phyloP scores from a whole-genome alignment of 2,888 invertebrate species.

The Tetrapedia diversipes region DNA sequence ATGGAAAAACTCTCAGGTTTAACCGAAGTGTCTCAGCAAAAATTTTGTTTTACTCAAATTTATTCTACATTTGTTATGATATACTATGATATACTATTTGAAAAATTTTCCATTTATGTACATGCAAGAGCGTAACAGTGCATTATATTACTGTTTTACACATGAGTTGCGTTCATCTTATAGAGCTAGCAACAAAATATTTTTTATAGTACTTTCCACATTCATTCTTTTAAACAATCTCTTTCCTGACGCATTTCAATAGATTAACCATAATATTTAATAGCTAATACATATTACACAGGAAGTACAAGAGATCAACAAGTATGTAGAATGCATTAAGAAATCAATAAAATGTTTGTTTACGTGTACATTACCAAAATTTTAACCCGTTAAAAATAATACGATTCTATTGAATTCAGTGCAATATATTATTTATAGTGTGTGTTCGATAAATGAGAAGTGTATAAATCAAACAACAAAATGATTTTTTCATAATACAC shows the following conservation, averaged over 20 bases:
- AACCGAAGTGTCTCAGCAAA: constrained; percentile 52
- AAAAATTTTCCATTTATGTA: constrained; percentile 24
- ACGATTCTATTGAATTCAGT: constrained; percentile 7
- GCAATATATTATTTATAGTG: constrained; percentile 8
- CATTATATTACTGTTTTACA: constrained; percentile 20
- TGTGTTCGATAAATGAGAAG: neutral
- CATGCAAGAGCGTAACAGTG: constrained; percentile 29
- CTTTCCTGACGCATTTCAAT: neutral
- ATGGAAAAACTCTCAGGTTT: constrained; percentile 76
- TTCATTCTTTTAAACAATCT: constrained; percentile 8
- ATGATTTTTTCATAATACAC: no score
- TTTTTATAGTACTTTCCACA: constrained; percentile 9
- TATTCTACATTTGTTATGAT: constrained; percentile 9
- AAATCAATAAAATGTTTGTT: neutral
- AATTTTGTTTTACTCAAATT: constrained; percentile 6
- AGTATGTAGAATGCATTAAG: neutral
- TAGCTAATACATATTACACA: constrained; percentile 2
- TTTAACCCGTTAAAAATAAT: neutral
- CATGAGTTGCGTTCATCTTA: neutral
- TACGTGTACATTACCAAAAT: neutral
- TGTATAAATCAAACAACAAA: neutral
- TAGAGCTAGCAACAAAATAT: constrained; percentile 9
- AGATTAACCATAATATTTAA: constrained; percentile 4
- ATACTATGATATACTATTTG: constrained; percentile 18
- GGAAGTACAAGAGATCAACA: constrained; percentile 1